A percentile compares a stretch with the other conserved stretches of the same genome.
Conservation (phyloP, 2,113 vertebrate species). For the Mormoops blainvillei region DNA sequence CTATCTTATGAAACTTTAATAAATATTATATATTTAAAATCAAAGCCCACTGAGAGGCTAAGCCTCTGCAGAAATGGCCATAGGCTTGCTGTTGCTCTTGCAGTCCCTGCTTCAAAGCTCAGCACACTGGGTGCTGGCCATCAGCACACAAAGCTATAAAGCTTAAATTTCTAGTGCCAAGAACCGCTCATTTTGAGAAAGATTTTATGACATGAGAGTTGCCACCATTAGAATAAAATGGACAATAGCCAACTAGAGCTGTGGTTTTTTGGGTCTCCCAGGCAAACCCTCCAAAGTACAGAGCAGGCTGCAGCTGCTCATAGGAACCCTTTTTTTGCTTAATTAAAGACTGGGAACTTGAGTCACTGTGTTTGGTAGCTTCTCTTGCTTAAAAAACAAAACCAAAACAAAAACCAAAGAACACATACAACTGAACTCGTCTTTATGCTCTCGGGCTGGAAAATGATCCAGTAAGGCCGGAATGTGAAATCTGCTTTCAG, state of each 20-base stretch:
- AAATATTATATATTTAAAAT: neutral
- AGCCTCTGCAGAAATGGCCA: neutral
- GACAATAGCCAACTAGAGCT: neutral
- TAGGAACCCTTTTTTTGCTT: neutral
- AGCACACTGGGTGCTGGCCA: neutral
- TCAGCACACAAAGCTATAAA: neutral
- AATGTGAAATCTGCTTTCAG: neutral
- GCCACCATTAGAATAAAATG: constrained; percentile 1
- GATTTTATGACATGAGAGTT: neutral
- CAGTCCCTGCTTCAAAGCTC: neutral
- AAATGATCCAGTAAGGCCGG: neutral
- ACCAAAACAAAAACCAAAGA: neutral
- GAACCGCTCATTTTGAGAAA: neutral
- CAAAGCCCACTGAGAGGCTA: neutral
- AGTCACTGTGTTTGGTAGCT: neutral
- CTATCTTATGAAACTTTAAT: neutral
- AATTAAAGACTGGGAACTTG: neutral
- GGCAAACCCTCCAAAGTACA: neutral
- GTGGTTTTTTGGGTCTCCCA: neutral
- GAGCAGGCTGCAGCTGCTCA: accelerated
- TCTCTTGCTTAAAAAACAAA: neutral
- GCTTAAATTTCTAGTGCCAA: neutral
- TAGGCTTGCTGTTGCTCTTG: neutral
- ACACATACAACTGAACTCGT: neutral
- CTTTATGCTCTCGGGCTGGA: neutral